phyloP scores from a whole-genome alignment of 2,888 invertebrate genomes.

The Aleiodes alternator region DNA sequence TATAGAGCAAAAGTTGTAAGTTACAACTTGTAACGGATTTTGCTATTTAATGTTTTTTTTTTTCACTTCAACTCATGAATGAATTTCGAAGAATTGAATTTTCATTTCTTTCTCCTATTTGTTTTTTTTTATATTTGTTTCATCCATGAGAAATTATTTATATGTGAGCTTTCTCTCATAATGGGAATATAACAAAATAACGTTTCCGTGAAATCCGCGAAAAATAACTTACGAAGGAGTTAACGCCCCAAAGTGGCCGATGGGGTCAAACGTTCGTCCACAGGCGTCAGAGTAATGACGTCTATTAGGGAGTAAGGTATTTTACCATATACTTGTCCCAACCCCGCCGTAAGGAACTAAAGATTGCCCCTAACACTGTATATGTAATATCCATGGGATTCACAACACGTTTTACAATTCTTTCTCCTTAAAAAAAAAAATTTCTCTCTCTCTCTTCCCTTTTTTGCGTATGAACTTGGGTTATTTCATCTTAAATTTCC shows the following conservation, averaged over 20 bases:
- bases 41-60: constrained; percentile 12
- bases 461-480: constrained; percentile 12
- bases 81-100: neutral
- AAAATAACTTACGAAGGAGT: constrained; percentile 35
- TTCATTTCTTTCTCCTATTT: neutral
- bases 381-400: constrained; percentile 30
- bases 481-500: constrained; percentile 20
- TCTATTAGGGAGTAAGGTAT: constrained; percentile 52
- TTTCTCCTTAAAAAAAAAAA: neutral
- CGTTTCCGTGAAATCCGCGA: constrained; percentile 49
- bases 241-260: constrained; percentile 51
- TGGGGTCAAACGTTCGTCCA: constrained; percentile 53
- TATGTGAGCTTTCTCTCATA: constrained; percentile 20
- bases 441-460: neutral
- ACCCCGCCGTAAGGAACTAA: constrained; percentile 32
- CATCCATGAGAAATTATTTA: constrained; percentile 8
- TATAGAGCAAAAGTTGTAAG: neutral
- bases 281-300: constrained; percentile 54
- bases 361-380: constrained; percentile 32
- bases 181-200: constrained; percentile 23
- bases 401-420: constrained; percentile 34
- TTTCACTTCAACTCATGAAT: constrained; percentile 13
- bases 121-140: neutral
- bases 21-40: constrained; percentile 13
- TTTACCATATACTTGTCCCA: constrained; percentile 34